Base-by-base conservation (phyloP, 2,797 vertebrate genomes). In the Microchirus variegatus region DNA sequence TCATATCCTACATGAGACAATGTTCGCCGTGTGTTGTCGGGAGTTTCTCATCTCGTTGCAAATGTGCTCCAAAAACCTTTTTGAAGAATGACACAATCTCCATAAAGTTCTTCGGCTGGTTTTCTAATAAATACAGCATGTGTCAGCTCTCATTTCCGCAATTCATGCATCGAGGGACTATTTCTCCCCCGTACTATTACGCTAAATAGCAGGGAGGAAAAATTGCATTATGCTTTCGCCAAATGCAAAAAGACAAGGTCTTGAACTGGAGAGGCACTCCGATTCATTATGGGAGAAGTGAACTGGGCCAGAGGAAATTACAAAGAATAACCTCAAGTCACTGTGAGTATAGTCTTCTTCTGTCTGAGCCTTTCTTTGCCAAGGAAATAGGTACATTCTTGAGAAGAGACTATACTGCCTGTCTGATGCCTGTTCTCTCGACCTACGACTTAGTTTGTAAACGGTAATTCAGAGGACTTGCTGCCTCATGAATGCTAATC, bases 61-160 rank as follows among this genome's bases (percentile, higher is more conserved):
- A 75, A 80, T 73, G 22, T 58, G 65, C 51, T 67, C 31, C 67
- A n/a, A 67, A n/a, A 67, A 65, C 69, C 45, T 66, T 73, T 72
- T 50, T 14, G 13, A 48, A 59, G 53, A 65, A 46, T 72, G 43
- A 76, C 59, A 69, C 42, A 62, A 61, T 59, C 17, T 26, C 55
- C 48, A 68, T 59, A 63, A n/a, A n/a, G 62, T 64, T 80, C 37
- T 38, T 14, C 16, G 58, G 44, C 19, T 74, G 47, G 40, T 72
- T 70, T 65, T 60, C 38, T 63, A 54, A 75, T 63, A 63, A 66
- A 65, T 61, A 56, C 59, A 60, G 15, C 16, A 19, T 41, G 36
- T 70, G 52, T 55, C 67, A 49, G 35, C 49, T 73, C 49, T 70
- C 51, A 70, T 73, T 73, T 73, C 51, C 45, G 68, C 67, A 59